Evolutionary conservation across 2,113 vertebrate genomes (phyloP).

Genomic region (Pseudonaja textilis): DNA sequence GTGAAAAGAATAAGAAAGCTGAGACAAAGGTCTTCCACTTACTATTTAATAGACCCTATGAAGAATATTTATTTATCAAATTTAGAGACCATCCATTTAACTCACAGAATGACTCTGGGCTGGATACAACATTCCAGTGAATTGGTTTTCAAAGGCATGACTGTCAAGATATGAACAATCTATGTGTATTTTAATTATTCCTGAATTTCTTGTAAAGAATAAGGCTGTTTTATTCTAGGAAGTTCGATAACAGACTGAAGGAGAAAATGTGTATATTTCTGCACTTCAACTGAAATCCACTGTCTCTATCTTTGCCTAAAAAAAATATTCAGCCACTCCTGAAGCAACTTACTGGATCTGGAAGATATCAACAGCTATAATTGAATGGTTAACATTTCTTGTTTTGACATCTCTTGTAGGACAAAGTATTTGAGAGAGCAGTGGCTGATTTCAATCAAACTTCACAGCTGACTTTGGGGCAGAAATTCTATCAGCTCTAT

Average conservation of each 20-base stretch:
- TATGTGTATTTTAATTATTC: constrained; percentile 54
- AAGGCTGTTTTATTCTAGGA: constrained; percentile 32
- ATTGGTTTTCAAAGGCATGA: constrained; percentile 56
- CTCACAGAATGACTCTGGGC: neutral
- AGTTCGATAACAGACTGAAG: constrained; percentile 2
- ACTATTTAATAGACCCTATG: constrained; percentile 21
- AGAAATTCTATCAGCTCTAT: neutral
- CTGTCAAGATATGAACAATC: constrained; percentile 51
- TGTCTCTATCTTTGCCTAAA: neutral
- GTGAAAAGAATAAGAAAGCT: neutral
- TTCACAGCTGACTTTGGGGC: neutral
- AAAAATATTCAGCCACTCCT: neutral
- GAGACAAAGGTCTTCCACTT: neutral
- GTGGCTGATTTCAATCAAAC: neutral
- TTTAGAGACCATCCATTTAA: neutral
- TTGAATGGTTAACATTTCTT: neutral
- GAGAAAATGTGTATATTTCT: neutral
- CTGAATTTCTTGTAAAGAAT: constrained; percentile 29
- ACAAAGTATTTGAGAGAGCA: neutral
- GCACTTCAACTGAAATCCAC: constrained; percentile 14
- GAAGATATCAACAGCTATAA: neutral
- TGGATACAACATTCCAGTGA: constrained; percentile 17
- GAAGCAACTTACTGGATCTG: neutral
- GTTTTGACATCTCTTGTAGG: neutral
- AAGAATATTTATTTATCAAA: constrained; percentile 25